Percentiles rank a stretch among this genome's conserved stretches.
Conservation (phyloP, 1,140 invertebrate species). For the Vanessa tameamea region DNA sequence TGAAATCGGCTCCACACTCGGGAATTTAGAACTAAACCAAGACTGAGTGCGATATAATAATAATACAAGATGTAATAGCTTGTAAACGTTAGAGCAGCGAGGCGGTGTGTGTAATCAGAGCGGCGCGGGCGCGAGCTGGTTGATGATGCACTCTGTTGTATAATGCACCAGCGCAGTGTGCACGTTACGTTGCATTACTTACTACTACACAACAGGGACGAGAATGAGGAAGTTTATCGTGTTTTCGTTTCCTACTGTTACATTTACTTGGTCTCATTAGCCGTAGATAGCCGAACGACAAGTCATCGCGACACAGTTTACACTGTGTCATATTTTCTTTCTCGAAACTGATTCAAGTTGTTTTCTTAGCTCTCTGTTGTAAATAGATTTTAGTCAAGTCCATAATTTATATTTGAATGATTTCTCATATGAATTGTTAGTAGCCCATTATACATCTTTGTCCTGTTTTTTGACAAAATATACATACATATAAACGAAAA, state of each 20-base stretch:
- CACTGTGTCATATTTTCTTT: slow-evolving; percentile 6
- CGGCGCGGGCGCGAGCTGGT: slow-evolving; percentile 49
- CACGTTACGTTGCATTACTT: slow-evolving; percentile 59
- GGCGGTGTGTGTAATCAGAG: slow-evolving; percentile 60
- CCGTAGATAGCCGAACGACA: slow-evolving; percentile 39
- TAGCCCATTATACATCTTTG: slow-evolving; percentile 40
- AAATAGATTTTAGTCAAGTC: background rate
- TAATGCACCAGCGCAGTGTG: slow-evolving; percentile 55
- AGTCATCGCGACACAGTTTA: slow-evolving; percentile 38
- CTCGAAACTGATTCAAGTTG: background rate
- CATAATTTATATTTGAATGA: background rate
- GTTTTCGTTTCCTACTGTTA: slow-evolving; percentile 71
- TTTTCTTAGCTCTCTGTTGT: background rate
- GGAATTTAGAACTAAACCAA: slow-evolving; percentile 46
- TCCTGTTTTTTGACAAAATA: slow-evolving; percentile 48
- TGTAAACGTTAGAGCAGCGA: slow-evolving; percentile 30
- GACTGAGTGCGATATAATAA: slow-evolving; percentile 21
- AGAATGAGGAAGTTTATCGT: slow-evolving; percentile 67
- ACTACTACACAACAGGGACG: slow-evolving; percentile 59
- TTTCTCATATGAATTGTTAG: background rate
- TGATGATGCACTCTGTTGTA: slow-evolving; percentile 65
- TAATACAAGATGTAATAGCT: slow-evolving; percentile 30
- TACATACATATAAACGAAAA: slow-evolving; percentile 40
- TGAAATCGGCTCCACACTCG: slow-evolving; percentile 57
- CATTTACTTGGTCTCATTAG: slow-evolving; percentile 64